Conservation (phyloP, 2,888 invertebrate genomes). For the Agonopterix subpropinquella region DNA sequence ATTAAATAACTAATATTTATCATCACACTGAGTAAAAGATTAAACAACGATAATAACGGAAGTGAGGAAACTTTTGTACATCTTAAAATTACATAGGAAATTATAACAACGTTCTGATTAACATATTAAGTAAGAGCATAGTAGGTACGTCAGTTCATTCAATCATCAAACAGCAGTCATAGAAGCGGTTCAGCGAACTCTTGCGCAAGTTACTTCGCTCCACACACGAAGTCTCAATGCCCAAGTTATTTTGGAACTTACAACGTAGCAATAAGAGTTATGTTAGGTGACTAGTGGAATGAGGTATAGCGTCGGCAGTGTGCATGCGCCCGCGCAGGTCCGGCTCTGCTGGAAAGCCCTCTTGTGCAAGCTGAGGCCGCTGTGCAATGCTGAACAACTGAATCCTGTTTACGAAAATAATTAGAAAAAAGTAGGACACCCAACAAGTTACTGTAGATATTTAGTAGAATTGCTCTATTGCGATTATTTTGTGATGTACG, state of each 20-base stretch:
- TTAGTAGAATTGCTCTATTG: background rate
- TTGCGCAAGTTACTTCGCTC: constrained; percentile 45
- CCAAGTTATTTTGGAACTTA: too few relatives aligned
- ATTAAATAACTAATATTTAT: too few relatives aligned
- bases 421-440: constrained; percentile 9
- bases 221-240: too few relatives aligned
- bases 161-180: constrained; percentile 1
- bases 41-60: too few relatives aligned
- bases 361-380: constrained; percentile 48
- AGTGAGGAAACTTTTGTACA: background rate
- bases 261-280: too few relatives aligned
- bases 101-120: too few relatives aligned
- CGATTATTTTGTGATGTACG: too few relatives aligned
- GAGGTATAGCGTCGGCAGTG: background rate
- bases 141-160: constrained; percentile 2
- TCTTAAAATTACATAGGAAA: background rate
- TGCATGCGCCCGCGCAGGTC: constrained; percentile 25
- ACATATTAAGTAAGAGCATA: background rate
- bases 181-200: constrained; percentile 63
- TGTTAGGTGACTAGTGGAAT: too few relatives aligned
- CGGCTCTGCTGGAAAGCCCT: constrained; percentile 48
- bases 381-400: constrained; percentile 12
- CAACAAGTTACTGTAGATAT: background rate
- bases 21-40: constrained; percentile 1
- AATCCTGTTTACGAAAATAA: constrained; percentile 23